phyloP scores from a whole-genome alignment of 2,797 vertebrate species.

The Aeoliscus strigatus region DNA sequence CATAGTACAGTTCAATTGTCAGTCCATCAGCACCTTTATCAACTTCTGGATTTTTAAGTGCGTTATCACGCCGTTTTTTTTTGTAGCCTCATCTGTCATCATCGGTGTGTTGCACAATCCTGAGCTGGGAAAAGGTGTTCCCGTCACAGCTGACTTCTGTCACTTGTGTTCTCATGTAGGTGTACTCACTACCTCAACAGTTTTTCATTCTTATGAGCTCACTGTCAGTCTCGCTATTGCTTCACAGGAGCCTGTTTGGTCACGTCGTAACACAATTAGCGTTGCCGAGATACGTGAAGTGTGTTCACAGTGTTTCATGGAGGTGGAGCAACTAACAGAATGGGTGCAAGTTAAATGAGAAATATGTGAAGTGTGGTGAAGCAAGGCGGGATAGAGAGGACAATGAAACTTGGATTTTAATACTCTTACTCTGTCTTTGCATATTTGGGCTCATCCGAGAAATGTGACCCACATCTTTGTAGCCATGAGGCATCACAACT shows the following conservation, averaged over 20 bases:
- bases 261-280: neutral
- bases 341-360: neutral
- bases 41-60: constrained; percentile 1
- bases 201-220: constrained; percentile 6
- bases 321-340: neutral
- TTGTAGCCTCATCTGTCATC: constrained; percentile 2
- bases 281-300: constrained; percentile 17
- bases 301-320: constrained; percentile 9
- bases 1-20: too few species aligned
- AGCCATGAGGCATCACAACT: neutral
- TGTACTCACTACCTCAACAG: neutral
- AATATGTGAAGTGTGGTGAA: neutral
- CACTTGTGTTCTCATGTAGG: neutral
- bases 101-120: constrained; percentile 1
- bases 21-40: too few species aligned
- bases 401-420: neutral
- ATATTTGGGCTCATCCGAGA: neutral
- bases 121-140: constrained; percentile 4
- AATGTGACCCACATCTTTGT: constrained; percentile 4
- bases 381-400: neutral
- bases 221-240: constrained; percentile 5
- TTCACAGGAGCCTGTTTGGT: constrained; percentile 11
- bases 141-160: too few species aligned
- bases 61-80: constrained; percentile 4
- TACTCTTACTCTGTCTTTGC: neutral